A percentile compares a stretch with the other conserved stretches of the same genome.
Evolutionary conservation across 1,140 invertebrate genomes (phyloP).

Genomic region (Parasteatoda tepidariorum): DNA sequence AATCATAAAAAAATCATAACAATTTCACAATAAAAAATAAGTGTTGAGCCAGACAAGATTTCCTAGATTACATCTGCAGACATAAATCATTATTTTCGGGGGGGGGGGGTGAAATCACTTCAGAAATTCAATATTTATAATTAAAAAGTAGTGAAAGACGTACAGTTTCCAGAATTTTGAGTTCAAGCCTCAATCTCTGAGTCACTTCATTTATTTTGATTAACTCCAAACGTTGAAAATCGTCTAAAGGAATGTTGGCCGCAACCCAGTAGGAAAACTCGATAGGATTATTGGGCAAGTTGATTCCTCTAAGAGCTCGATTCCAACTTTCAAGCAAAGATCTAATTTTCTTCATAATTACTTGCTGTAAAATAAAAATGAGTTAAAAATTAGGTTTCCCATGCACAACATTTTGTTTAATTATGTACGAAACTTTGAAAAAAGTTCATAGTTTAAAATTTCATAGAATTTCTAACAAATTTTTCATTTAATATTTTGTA

Average conservation of each 20-base stretch:
- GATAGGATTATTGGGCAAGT: slow-evolving; percentile 75
- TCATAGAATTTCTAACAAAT: neutral
- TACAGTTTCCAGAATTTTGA: slow-evolving; percentile 75
- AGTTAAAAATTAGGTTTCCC: neutral
- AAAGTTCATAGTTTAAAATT: too few species aligned
- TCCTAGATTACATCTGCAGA: too few species aligned
- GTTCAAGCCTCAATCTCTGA: slow-evolving; percentile 76
- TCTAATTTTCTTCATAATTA: slow-evolving; percentile 66
- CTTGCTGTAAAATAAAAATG: neutral
- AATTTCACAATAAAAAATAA: too few species aligned
- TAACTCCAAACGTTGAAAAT: slow-evolving; percentile 74
- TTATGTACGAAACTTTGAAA: too few species aligned
- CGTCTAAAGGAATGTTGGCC: slow-evolving; percentile 77
- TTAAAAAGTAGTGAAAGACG: slow-evolving; percentile 35
- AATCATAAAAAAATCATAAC: too few species aligned
- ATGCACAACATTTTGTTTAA: too few species aligned
- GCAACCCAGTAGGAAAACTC: slow-evolving; percentile 84
- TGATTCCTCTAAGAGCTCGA: slow-evolving; percentile 61
- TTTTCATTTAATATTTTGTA: neutral
- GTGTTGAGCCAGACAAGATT: too few species aligned
- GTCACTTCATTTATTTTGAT: slow-evolving; percentile 76
- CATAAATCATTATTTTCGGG: too few species aligned
- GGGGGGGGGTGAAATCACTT: too few species aligned
- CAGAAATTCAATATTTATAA: neutral
- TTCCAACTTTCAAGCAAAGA: slow-evolving; percentile 69